A percentile compares a stretch with the other conserved stretches of the same genome.
Conservation (phyloP, 2,113 vertebrate genomes). For the Vidua macroura region DNA sequence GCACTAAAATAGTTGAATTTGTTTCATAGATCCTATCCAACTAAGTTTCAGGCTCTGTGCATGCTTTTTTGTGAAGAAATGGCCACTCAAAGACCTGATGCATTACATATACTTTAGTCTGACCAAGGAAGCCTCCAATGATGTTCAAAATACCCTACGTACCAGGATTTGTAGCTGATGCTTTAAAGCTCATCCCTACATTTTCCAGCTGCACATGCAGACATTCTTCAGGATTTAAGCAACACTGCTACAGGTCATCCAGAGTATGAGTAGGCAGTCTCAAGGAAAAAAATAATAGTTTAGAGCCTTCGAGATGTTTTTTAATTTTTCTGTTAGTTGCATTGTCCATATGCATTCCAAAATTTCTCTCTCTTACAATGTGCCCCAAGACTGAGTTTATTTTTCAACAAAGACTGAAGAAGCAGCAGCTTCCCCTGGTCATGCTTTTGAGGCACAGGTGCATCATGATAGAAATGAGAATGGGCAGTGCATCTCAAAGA, state of each 20-base stretch:
- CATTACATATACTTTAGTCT: neutral
- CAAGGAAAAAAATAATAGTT: neutral
- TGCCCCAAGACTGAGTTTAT: neutral
- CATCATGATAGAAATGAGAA: neutral
- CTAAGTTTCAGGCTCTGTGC: neutral
- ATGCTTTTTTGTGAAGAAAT: neutral
- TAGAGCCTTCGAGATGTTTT: neutral
- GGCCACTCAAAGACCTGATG: neutral
- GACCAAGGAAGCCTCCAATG: neutral
- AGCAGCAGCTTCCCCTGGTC: neutral
- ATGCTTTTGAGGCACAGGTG: neutral
- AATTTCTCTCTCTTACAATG: neutral
- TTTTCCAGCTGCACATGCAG: neutral
- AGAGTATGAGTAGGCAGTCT: neutral
- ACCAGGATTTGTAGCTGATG: neutral
- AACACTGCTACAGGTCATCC: neutral
- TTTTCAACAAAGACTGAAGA: neutral
- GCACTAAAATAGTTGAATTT: neutral
- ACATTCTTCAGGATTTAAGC: neutral
- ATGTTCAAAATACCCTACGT: neutral
- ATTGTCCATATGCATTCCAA: neutral
- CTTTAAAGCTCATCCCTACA: neutral
- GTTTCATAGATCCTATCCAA: neutral
- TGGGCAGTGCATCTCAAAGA: neutral
- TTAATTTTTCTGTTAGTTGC: neutral